Evolutionary conservation across 2,888 invertebrate species (phyloP).

Genomic region (Plebejus melissa): DNA sequence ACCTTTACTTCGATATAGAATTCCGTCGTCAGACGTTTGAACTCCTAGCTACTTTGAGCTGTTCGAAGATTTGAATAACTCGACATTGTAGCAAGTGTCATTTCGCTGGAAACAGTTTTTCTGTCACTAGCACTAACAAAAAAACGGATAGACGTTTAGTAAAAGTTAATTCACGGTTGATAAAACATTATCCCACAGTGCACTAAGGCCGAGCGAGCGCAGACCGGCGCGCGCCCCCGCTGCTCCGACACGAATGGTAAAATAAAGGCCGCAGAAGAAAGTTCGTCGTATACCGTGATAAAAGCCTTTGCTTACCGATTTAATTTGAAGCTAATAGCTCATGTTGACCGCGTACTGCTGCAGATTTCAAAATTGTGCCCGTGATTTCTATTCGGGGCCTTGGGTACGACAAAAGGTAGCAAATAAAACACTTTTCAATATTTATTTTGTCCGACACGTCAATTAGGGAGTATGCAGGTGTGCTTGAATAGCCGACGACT

Average conservation of each 20-base stretch:
- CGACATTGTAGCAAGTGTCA: conserved; percentile 58
- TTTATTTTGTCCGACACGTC: not conserved
- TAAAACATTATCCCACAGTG: conserved; percentile 45
- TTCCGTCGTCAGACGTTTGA: conserved; percentile 37
- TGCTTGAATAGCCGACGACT: not conserved
- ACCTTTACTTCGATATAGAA: conserved; percentile 39
- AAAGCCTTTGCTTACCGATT: conserved; percentile 62
- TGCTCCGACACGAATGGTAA: conserved; percentile 61
- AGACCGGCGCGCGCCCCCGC: conserved; percentile 58
- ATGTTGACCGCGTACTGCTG: conserved; percentile 53
- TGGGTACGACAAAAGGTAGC: conserved; percentile 6
- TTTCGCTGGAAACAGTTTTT: conserved; percentile 49
- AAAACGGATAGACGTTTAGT: conserved; percentile 47
- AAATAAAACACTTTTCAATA: conserved; percentile 12
- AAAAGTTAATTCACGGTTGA: conserved; percentile 59
- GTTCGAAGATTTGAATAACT: conserved; percentile 49
- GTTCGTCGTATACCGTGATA: conserved; percentile 56
- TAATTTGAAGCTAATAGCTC: conserved; percentile 59
- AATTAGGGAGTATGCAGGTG: not conserved
- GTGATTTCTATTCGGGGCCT: conserved; percentile 32
- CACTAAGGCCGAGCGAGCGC: conserved; percentile 34
- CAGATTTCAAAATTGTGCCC: conserved; percentile 37
- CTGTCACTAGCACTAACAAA: conserved; percentile 49
- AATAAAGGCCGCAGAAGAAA: conserved; percentile 69
- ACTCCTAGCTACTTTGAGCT: conserved; percentile 45